Conservation (phyloP, 1,140 invertebrate species). For the Pseudomyrmex pallidus region DNA sequence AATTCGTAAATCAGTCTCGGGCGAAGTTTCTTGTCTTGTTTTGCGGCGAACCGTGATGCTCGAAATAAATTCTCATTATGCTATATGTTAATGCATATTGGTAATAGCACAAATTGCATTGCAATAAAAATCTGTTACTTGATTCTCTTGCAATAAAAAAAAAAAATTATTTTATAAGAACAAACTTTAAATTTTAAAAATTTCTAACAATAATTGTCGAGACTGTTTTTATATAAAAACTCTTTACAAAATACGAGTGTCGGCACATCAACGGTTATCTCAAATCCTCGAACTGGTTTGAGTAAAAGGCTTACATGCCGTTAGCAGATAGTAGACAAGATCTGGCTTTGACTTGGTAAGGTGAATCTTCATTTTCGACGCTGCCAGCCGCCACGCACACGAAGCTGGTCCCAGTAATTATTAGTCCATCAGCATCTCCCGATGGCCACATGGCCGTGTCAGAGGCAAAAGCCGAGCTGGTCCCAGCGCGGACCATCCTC, state of each 20-base stretch:
- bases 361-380: slow-evolving; percentile 73
- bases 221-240: neutral
- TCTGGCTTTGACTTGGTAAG: slow-evolving; percentile 47
- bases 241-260: neutral
- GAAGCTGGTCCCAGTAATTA: slow-evolving; percentile 80
- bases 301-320: slow-evolving; percentile 34
- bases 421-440: slow-evolving; percentile 81
- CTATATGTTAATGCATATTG: neutral
- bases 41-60: slow-evolving; percentile 64
- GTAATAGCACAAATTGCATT: neutral
- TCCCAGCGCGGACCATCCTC: slow-evolving; percentile 74
- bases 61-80: slow-evolving; percentile 65
- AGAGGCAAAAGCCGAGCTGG: slow-evolving; percentile 65
- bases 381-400: slow-evolving; percentile 68
- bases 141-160: too few relatives aligned
- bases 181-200: too few relatives aligned
- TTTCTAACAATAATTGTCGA: too few relatives aligned
- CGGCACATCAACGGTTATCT: slow-evolving; percentile 22
- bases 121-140: too few relatives aligned
- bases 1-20: slow-evolving; percentile 81
- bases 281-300: slow-evolving; percentile 26
- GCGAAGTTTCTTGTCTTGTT: slow-evolving; percentile 77
- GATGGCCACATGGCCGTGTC: slow-evolving; percentile 83
- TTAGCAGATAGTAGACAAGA: slow-evolving; percentile 51
- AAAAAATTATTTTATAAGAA: too few relatives aligned